A percentile compares a stretch with the other conserved stretches of the same genome.
Evolutionary conservation across 2,113 vertebrate species (phyloP).

Genomic region (Mastomys natalensis): DNA sequence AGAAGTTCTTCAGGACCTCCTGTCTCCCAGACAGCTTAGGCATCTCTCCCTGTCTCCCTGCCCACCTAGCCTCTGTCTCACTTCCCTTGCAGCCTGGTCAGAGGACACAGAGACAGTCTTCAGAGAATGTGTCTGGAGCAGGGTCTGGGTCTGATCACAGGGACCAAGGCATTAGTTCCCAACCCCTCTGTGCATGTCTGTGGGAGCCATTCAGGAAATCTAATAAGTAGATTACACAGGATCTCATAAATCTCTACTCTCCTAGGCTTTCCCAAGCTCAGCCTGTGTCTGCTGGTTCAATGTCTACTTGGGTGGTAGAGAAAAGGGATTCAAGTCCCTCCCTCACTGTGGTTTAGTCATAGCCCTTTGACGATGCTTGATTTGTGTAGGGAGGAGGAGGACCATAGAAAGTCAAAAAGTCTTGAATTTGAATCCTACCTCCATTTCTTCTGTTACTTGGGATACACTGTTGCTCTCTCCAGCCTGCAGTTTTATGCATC

Average conservation of each 20-base stretch:
- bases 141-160: neutral
- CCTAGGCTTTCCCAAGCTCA: neutral
- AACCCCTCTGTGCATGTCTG: neutral
- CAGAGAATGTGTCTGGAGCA: neutral
- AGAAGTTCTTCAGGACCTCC: neutral
- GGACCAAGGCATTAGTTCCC: neutral
- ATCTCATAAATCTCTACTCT: neutral
- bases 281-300: neutral
- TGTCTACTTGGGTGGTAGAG: neutral
- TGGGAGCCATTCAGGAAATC: neutral
- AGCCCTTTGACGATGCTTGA: neutral
- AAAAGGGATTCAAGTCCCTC: neutral
- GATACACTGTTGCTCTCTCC: neutral
- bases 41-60: neutral
- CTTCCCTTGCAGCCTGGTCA: neutral
- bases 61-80: neutral
- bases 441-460: neutral
- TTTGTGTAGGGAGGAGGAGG: neutral
- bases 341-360: fast-evolving
- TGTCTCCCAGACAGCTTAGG: neutral
- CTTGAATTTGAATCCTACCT: neutral
- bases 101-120: neutral
- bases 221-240: neutral
- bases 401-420: neutral
- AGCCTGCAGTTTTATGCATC: neutral